A percentile compares a stretch with the other conserved stretches of the same genome.
phyloP scores from a whole-genome alignment of 2,888 invertebrate species.

The Meta bourneti region DNA sequence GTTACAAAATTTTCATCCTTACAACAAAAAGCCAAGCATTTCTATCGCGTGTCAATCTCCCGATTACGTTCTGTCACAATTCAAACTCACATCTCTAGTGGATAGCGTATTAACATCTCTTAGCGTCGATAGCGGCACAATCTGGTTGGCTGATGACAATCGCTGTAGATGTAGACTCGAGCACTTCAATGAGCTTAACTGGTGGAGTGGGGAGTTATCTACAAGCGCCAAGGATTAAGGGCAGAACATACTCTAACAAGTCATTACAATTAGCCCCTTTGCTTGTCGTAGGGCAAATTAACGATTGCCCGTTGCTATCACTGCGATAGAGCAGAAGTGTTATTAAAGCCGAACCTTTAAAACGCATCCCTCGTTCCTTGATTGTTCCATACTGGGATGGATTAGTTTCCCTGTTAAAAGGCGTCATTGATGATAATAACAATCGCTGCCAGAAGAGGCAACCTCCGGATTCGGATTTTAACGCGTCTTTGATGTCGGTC shows the following conservation, averaged over 20 bases:
- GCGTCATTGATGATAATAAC: slow-evolving; percentile 27
- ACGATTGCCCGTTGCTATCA: slow-evolving; percentile 44
- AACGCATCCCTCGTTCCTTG: slow-evolving; percentile 9
- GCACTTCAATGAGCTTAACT: slow-evolving; percentile 11
- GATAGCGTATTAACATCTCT: slow-evolving; percentile 3
- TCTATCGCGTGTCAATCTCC: neutral
- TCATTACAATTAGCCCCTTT: slow-evolving; percentile 61
- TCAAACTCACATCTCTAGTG: slow-evolving; percentile 20
- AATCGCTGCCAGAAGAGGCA: neutral
- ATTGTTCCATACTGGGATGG: slow-evolving; percentile 15
- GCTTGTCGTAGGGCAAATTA: slow-evolving; percentile 48
- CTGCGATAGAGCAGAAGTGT: slow-evolving; percentile 6
- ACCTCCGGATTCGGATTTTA: neutral
- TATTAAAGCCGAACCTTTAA: slow-evolving; percentile 40
- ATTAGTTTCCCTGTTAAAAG: slow-evolving; percentile 17
- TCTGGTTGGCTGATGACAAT: slow-evolving; percentile 29
- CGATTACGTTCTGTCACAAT: neutral
- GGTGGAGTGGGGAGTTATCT: slow-evolving; percentile 22
- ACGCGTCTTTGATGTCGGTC: neutral
- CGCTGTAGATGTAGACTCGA: slow-evolving; percentile 12
- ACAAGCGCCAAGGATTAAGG: slow-evolving; percentile 32
- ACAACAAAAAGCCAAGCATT: neutral
- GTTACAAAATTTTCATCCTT: neutral
- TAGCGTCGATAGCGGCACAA: slow-evolving; percentile 28
- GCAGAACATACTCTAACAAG: slow-evolving; percentile 48